Conservation (phyloP, 2,113 vertebrate genomes). For the Halcyon senegalensis region DNA sequence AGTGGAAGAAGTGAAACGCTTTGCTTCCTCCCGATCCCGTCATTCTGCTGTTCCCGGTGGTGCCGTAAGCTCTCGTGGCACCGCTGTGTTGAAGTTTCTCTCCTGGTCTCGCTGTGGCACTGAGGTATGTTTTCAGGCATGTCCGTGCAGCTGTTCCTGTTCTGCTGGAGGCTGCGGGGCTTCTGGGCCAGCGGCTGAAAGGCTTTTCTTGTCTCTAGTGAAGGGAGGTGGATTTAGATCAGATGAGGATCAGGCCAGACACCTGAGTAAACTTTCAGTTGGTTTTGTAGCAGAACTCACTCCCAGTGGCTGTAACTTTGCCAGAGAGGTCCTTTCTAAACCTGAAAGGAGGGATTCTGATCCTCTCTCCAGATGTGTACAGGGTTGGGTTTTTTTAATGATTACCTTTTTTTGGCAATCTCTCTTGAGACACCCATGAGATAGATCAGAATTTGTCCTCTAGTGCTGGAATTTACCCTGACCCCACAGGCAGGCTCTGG, state of each 20-base stretch:
- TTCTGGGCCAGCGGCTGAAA: neutral
- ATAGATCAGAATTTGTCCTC: neutral
- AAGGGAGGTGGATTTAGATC: conserved; percentile 13
- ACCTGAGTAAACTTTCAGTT: conserved; percentile 47
- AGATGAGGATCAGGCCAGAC: conserved; percentile 24
- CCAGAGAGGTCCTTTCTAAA: neutral
- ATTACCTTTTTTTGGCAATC: neutral
- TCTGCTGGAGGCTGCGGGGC: neutral
- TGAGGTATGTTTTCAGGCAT: conserved; percentile 20
- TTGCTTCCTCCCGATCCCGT: neutral
- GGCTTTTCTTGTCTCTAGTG: neutral
- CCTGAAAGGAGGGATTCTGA: neutral
- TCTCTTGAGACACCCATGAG: neutral
- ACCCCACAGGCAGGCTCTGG: neutral
- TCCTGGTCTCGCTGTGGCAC: neutral
- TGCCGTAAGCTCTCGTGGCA: neutral
- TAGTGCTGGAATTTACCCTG: neutral
- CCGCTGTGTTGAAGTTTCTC: conserved; percentile 13
- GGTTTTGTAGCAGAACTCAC: conserved; percentile 16
- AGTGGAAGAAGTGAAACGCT: neutral
- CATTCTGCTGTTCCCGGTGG: fast-evolving
- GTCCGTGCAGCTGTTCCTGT: conserved; percentile 22
- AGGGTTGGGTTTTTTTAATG: neutral
- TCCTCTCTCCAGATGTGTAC: neutral
- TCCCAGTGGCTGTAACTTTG: neutral